These are phyloP conservation scores for Drosophila equinoxialis DNA, from an alignment of 1,140 invertebrate species.

Conservation along the genomic window DNA sequence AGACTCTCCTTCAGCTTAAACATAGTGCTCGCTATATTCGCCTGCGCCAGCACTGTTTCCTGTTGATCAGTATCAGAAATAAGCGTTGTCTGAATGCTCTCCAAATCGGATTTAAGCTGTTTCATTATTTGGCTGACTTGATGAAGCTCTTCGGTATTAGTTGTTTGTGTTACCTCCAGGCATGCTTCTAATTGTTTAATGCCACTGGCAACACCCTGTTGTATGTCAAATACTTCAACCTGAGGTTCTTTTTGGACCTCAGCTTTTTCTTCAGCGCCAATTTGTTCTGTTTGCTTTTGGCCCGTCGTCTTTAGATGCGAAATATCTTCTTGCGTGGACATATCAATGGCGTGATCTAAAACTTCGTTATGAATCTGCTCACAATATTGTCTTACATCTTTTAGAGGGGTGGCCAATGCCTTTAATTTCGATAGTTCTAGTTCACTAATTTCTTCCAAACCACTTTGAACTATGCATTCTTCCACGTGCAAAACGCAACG, in stretches of 20 bases:
- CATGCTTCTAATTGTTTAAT: constrained; percentile 74
- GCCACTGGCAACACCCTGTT: constrained; percentile 70
- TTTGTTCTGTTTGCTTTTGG: constrained; percentile 79
- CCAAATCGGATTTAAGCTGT: constrained; percentile 64
- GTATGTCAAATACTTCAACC: constrained; percentile 59
- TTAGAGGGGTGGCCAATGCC: constrained; percentile 60
- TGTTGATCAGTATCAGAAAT: constrained; percentile 50
- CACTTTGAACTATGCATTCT: constrained; percentile 66
- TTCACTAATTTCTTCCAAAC: constrained; percentile 51
- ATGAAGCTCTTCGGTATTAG: constrained; percentile 50
- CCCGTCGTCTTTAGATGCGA: constrained; percentile 80
- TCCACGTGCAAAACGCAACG: constrained; percentile 71
- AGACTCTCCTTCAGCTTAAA: constrained; percentile 78
- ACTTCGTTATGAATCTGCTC: constrained; percentile 60
- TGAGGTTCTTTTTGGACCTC: constrained; percentile 12
- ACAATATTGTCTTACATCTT: constrained; percentile 65
- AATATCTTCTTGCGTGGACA: constrained; percentile 73
- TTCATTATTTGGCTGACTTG: constrained; percentile 64
- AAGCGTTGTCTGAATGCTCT: constrained; percentile 63
- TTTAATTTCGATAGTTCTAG: constrained; percentile 64
- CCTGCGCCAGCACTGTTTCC: constrained; percentile 58
- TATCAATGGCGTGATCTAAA: constrained; percentile 64
- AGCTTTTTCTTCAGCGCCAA: constrained; percentile 58
- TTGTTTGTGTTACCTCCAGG: constrained; percentile 49
- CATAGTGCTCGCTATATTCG: constrained; percentile 71